These are phyloP conservation scores for Scatophagus argus DNA, from an alignment of 2,113 vertebrate genomes.

Conservation along the genomic window DNA sequence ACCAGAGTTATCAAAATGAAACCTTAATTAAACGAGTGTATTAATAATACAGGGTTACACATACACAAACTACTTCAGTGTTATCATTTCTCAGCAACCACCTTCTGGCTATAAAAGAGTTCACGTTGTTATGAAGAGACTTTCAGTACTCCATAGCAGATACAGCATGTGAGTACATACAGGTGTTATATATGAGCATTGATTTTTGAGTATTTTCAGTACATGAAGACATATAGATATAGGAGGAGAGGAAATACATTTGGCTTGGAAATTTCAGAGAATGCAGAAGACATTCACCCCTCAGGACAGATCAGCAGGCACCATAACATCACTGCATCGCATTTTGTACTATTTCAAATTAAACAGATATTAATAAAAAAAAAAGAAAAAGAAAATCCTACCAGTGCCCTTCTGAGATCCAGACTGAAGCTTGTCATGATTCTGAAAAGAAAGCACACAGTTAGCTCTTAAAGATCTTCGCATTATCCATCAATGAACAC, in stretches of 20 bases:
- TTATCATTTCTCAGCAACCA: background rate
- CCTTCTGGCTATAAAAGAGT: background rate
- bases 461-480: background rate
- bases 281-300: background rate
- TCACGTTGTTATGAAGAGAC: background rate
- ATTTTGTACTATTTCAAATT: background rate
- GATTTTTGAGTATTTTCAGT: background rate
- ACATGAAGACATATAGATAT: background rate
- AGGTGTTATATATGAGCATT: too few relatives aligned
- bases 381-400: background rate
- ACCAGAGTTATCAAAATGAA: background rate
- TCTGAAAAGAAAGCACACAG: background rate
- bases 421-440: background rate
- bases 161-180: background rate
- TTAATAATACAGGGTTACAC: background rate
- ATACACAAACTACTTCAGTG: background rate
- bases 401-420: background rate
- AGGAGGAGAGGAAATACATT: background rate
- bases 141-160: background rate
- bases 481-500: slow-evolving; percentile 2
- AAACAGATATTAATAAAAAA: background rate
- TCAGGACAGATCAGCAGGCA: background rate
- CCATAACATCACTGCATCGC: background rate
- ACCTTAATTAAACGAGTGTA: background rate
- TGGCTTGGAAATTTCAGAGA: too few relatives aligned